Evolutionary conservation across 2,888 invertebrate species (phyloP), one percentile per base, ranked within the genome.

Genomic region (Leptopilina myrica): DNA sequence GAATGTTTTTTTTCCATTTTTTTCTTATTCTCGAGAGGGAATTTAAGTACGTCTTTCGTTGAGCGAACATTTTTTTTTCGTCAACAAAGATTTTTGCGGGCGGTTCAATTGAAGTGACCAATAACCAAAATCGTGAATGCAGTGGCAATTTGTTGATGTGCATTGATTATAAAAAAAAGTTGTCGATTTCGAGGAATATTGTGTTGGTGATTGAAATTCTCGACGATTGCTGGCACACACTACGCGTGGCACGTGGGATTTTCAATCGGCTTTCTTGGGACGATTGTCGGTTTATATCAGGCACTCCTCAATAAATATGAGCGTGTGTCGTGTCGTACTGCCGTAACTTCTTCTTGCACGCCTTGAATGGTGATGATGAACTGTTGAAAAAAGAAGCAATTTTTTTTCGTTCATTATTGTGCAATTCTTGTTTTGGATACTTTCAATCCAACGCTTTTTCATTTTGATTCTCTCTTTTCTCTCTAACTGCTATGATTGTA

Each of bases 201-300:
- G 0, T 78, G 73, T 49, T 78, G 73, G 79, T 64, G 40, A 75
- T 87, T 84, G 82, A 79, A 84, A 87, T 87, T 86, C 86, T 76
- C 78, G 65, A 59, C 84, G 84, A 83, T 83, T 75, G 78, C 69
- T 78, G 79, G 77, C 82, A 81, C 82, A 81, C 80, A 83, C 82
- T 82, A 84, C 82, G 84, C 84, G 76, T 80, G 87, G 85, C 87
- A 86, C 87, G 87, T 86, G 87, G 84, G 84, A 82, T 84, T 86
- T 84, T 87, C 84, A 83, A 85, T 83, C 84, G 81, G 82, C 59
- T 82, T 83, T 78, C 73, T 67, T 49, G 49, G 77, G 64, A 56
- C 79, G 80, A 81, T 69, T 80, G 82, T 73, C 76, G 77, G 64
- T 6, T 79, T 77, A 49, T 49, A 49, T 49, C 12, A 69, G 64